Evolutionary conservation across 2,888 invertebrate species (phyloP).

Genomic region (Ormyrus labotus): DNA sequence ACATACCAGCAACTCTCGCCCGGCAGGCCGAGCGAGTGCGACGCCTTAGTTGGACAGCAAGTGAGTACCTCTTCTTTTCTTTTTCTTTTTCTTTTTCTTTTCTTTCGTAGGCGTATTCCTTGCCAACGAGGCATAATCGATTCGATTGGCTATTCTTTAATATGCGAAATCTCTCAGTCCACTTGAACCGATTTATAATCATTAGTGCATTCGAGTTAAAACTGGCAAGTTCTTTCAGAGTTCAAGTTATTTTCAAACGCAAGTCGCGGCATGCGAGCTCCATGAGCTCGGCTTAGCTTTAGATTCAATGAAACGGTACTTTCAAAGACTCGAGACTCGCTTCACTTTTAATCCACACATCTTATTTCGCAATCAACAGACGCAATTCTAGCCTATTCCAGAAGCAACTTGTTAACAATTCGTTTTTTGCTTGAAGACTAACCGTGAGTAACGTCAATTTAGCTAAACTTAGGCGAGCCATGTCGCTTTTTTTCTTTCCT

Average conservation of each 20-base stretch:
- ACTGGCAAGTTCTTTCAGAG: no score
- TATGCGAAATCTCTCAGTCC: no score
- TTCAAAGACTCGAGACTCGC: constrained; percentile 5
- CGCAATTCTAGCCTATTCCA: constrained; percentile 42
- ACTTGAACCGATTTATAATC: no score
- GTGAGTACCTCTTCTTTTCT: constrained; percentile 62
- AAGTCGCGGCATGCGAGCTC: no score
- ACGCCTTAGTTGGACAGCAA: constrained; percentile 67
- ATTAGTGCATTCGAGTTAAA: no score
- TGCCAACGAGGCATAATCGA: no score
- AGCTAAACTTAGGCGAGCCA: constrained; percentile 22
- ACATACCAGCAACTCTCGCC: constrained; percentile 71
- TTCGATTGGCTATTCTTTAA: no score
- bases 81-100: no score
- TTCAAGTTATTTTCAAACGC: constrained; percentile 5
- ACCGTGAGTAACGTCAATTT: constrained; percentile 23
- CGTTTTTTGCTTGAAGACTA: constrained; percentile 28
- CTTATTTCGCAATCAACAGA: constrained; percentile 39
- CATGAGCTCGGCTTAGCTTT: constrained; percentile 4
- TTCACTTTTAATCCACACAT: constrained; percentile 40
- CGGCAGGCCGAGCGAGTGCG: constrained; percentile 67
- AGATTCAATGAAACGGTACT: constrained; percentile 29
- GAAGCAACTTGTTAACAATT: constrained; percentile 44
- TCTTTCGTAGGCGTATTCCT: no score
- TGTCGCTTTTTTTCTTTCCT: no score